Conservation (phyloP, 2,797 vertebrate genomes). For the Channa striata region DNA sequence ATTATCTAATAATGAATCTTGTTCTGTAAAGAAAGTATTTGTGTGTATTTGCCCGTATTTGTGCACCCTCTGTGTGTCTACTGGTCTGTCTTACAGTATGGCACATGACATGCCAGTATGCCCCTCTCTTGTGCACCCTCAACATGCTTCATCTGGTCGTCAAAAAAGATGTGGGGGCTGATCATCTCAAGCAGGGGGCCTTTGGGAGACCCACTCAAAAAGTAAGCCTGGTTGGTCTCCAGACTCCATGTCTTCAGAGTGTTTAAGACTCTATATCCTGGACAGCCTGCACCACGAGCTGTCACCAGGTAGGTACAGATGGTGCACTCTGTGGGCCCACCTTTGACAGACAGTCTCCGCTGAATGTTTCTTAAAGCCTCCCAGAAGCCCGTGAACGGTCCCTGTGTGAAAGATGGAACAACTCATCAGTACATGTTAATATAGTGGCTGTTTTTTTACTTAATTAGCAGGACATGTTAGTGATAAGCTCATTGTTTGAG, state of each 20-base stretch:
- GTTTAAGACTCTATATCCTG: background rate
- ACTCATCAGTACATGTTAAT: too few relatives aligned
- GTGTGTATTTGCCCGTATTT: too few relatives aligned
- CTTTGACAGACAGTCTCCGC: background rate
- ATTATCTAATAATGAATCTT: too few relatives aligned
- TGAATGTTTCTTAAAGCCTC: background rate
- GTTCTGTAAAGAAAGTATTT: too few relatives aligned
- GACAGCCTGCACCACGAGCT: background rate
- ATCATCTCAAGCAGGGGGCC: background rate
- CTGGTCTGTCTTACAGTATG: too few relatives aligned
- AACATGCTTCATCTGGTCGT: background rate
- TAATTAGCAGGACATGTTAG: too few relatives aligned
- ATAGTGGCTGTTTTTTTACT: too few relatives aligned
- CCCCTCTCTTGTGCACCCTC: background rate
- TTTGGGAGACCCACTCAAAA: background rate
- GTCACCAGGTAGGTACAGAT: conserved; percentile 13
- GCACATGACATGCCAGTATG: background rate
- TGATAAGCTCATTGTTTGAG: too few relatives aligned
- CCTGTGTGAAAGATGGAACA: conserved; percentile 4
- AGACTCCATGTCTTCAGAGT: conserved; percentile 3
- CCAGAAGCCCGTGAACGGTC: background rate
- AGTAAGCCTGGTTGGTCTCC: background rate
- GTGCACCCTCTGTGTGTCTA: too few relatives aligned
- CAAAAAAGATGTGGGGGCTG: conserved; percentile 9
- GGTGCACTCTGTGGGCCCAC: background rate